Base-by-base conservation (phyloP, 2,888 invertebrate species). In the Mechanitis mazaeus region DNA sequence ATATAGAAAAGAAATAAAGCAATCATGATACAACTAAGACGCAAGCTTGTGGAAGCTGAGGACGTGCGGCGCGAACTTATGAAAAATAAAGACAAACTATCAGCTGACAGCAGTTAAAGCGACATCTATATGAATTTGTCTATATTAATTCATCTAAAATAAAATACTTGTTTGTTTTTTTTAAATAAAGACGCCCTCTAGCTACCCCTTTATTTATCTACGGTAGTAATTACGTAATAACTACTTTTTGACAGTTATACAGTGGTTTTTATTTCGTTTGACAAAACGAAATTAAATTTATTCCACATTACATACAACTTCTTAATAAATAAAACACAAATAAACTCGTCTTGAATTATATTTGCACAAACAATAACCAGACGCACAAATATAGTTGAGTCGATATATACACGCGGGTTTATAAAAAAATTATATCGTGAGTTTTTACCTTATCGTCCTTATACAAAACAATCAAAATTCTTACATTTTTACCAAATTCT, bases 1-100 rank as follows among this genome's bases (percentile, higher is more conserved):
- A 65, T 79, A 54, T 79, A 90, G 90, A 90, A 89, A 80, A 78
- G 89, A 70, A 90, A 90, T 67, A 79, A 82, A 62, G 89, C 89
- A 2, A 84, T 89, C 61, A 84, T 87, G 85, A 71, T 88, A 59
- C 80, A 84, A 66, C 69, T 90, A 59, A 72, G 85, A 60, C 79
- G 84, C n/a, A 82, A 82, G 64, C 71, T 90, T 57, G 67, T 86
- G 11, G 84, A 87, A 68, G 78, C 83, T 1, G 86, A 87, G 74
- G 80, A 80, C 57, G 60, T 72, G 1, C 75, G 88, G 69, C 77
- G 84, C 12, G 72, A 77, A 57, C 68, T 82, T 7, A 72, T 80
- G 66, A 80, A 80, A 57, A 63, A 65, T 47, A 50, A 42, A 35
- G 33, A 57, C 46, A 47, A 33, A 31, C 9, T 33, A 28, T 20